Conservation (phyloP, 2,888 invertebrate genomes). For the Volucella bombylans region DNA sequence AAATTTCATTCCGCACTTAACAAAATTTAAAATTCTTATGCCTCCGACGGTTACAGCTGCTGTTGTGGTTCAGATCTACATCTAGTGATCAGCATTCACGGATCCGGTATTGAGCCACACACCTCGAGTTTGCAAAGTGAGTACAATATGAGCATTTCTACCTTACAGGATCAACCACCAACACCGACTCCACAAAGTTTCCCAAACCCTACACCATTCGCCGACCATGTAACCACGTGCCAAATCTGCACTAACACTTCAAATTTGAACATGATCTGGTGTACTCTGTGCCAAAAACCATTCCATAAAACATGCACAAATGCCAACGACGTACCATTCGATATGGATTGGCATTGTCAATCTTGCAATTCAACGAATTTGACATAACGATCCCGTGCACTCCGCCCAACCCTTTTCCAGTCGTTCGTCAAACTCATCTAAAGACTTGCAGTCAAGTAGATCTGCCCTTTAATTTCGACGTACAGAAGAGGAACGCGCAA, state of each 20-base stretch:
- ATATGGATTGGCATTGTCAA: background rate
- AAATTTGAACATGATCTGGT: background rate
- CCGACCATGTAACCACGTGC: background rate
- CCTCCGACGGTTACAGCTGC: too few species aligned
- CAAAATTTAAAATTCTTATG: too few species aligned
- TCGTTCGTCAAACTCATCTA: slow-evolving; percentile 1
- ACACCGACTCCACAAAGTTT: background rate
- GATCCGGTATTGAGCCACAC: background rate
- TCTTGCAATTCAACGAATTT: background rate
- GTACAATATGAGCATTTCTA: background rate
- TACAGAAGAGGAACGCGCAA: background rate
- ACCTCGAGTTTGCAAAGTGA: background rate
- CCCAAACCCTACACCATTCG: background rate
- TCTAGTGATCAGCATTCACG: too few species aligned
- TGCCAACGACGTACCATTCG: background rate
- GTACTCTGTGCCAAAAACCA: background rate
- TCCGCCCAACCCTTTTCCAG: background rate
- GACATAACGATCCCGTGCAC: slow-evolving; percentile 1
- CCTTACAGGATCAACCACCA: slow-evolving; percentile 2
- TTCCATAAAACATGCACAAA: background rate
- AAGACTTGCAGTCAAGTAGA: background rate
- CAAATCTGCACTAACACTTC: background rate
- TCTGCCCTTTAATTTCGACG: background rate
- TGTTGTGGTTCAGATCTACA: too few species aligned
- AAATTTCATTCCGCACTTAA: too few species aligned